Evolutionary conservation across 2,797 vertebrate genomes (phyloP).

Genomic region (Melanotaenia maccullochi): DNA sequence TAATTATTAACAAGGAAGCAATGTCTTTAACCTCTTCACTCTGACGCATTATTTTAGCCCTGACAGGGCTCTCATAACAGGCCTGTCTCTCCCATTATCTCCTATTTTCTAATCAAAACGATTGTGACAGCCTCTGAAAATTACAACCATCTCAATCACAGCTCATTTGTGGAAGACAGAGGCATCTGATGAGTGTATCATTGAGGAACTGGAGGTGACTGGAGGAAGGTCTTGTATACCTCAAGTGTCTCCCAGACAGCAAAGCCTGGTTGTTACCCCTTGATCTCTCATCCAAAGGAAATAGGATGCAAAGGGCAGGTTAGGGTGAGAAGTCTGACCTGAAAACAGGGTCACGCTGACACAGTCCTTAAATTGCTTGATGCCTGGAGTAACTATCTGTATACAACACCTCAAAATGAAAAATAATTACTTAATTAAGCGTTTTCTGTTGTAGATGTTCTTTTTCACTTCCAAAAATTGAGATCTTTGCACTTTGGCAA

Average conservation of each 20-base stretch:
- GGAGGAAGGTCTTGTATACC: slow-evolving; percentile 26
- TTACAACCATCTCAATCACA: slow-evolving; percentile 83
- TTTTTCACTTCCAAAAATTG: neutral
- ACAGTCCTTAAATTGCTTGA: slow-evolving; percentile 47
- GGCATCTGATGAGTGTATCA: slow-evolving; percentile 79
- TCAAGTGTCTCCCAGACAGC: slow-evolving; percentile 47
- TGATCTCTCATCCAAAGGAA: slow-evolving; percentile 48
- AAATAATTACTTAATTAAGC: slow-evolving; percentile 1
- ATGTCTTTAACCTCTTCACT: slow-evolving; percentile 88
- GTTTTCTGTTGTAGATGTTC: neutral
- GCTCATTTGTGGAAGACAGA: slow-evolving; percentile 78
- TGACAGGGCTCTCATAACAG: slow-evolving; percentile 84
- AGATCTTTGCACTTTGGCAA: neutral
- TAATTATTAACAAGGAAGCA: slow-evolving; percentile 88
- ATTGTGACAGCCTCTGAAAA: slow-evolving; percentile 84
- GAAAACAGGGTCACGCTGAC: slow-evolving; percentile 45
- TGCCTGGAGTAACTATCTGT: slow-evolving; percentile 8
- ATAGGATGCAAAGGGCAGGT: slow-evolving; percentile 62
- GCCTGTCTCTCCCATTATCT: slow-evolving; percentile 83
- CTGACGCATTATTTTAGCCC: slow-evolving; percentile 82
- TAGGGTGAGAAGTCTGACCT: slow-evolving; percentile 58
- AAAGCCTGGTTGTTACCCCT: slow-evolving; percentile 27
- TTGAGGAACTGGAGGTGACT: slow-evolving; percentile 34
- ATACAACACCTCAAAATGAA: slow-evolving; percentile 16
- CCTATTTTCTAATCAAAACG: slow-evolving; percentile 81